Base-by-base conservation (phyloP, 92 coral and sea anemone genomes). In the Montipora capitata region DNA sequence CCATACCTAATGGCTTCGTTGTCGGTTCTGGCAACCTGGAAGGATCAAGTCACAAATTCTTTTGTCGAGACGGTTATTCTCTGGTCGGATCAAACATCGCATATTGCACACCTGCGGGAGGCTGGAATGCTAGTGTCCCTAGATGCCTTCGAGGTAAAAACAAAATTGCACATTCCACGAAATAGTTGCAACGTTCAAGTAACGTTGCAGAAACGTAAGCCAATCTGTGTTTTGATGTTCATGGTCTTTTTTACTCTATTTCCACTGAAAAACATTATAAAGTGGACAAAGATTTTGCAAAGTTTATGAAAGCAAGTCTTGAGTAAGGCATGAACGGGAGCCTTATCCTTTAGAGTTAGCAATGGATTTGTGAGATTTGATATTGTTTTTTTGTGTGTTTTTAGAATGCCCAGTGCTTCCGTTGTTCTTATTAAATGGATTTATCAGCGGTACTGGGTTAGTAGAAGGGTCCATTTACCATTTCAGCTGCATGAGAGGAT, bases 91-190 rank as follows among this genome's bases (percentile, higher is more conserved):
- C 78, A 16, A 20, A n/a, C 20, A n/a, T 18, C 65, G 4, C 64
- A 65, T 49, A 40, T 11, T 85, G 89, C 35, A 76, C 82, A 3
- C 51, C 66, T 12, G 41, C 81, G 15, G 94, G 94, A n/a, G 3
- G 2, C 16, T 91, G 94, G 94, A 86, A 81, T 66, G 85, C 79
- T 18, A 91, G 83, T 14, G 49, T 52, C 42, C 94, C 94, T 40
- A 76, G 5, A 20, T 91, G 94, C n/a, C 10, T 79, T 12, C 64
- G 79, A 85, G 89, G 89, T 85, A 84, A 66, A 41, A 69, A 6
- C 1, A 13, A 63, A 16, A 16, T 4, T 1, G 8, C 2, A 16
- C 8, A 18, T 51, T 39, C 27, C 5, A 3, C 4, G 20, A 11
- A 13, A 12, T 9, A 13, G 12, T 0, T 54, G 35, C 35, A 27